These are phyloP conservation scores for Selene dorsalis DNA, from an alignment of 2,797 vertebrate species.

Conservation along the genomic window DNA sequence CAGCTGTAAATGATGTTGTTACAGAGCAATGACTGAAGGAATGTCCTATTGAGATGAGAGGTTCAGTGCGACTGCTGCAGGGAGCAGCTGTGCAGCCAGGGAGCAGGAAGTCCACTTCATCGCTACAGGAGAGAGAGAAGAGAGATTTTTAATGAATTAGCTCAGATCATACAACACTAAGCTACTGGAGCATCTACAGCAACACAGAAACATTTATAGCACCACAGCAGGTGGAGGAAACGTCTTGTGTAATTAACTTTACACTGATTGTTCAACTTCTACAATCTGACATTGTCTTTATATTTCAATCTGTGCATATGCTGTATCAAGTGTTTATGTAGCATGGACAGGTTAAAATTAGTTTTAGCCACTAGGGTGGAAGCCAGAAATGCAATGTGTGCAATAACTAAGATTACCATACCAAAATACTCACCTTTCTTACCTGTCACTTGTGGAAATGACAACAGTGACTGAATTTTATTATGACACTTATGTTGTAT, in stretches of 20 bases:
- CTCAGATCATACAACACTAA: not conserved
- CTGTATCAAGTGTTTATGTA: too few relatives aligned
- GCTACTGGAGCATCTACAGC: not conserved
- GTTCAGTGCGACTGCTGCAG: not conserved
- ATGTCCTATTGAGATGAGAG: not conserved
- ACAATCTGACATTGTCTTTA: not conserved
- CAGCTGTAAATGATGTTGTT: not conserved
- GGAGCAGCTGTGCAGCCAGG: not conserved
- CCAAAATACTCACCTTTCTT: too few relatives aligned
- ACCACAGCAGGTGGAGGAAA: not conserved
- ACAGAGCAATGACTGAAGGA: not conserved
- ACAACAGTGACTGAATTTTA: too few relatives aligned
- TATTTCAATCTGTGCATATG: too few relatives aligned
- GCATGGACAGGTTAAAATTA: too few relatives aligned
- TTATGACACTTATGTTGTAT: too few relatives aligned
- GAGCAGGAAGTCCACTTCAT: not conserved
- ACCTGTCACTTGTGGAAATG: too few relatives aligned
- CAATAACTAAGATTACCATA: too few relatives aligned
- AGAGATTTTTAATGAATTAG: slow-evolving; percentile 2
- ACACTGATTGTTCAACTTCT: not conserved
- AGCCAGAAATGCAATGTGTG: too few relatives aligned
- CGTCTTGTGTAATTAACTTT: not conserved
- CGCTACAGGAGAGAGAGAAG: not conserved
- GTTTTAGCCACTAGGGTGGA: too few relatives aligned
- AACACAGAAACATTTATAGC: not conserved